Evolutionary conservation across 2,888 invertebrate genomes (phyloP).

Genomic region (Corythucha ciliata): DNA sequence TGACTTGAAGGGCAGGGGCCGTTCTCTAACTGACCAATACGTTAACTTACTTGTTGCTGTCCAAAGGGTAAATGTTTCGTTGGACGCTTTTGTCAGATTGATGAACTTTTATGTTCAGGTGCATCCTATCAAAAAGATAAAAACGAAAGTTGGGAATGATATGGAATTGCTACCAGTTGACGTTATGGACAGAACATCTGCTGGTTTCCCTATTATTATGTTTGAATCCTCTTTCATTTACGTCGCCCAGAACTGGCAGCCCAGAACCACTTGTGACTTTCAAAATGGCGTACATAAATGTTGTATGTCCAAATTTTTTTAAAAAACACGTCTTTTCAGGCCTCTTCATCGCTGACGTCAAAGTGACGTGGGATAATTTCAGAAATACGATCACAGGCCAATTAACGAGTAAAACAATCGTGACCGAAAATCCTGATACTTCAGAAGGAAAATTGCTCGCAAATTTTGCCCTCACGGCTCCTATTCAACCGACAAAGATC

Average conservation of each 20-base stretch:
- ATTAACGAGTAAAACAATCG: conserved; percentile 48
- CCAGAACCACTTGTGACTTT: no score
- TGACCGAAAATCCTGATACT: conserved; percentile 65
- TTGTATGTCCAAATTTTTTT: neutral
- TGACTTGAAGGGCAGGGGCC: conserved; percentile 46
- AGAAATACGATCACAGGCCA: conserved; percentile 45
- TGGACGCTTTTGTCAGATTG: no score
- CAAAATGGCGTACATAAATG: no score
- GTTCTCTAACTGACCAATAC: conserved; percentile 43
- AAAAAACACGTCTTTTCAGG: conserved; percentile 39
- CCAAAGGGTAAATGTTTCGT: conserved; percentile 47
- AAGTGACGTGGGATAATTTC: conserved; percentile 45
- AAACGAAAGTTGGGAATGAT: no score
- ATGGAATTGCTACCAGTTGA: no score
- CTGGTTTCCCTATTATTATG: no score
- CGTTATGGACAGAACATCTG: no score
- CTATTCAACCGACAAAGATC: conserved; percentile 38
- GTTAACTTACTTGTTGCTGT: conserved; percentile 64
- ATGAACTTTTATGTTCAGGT: no score
- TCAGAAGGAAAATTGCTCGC: conserved; percentile 51
- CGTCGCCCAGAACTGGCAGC: no score
- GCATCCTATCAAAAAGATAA: no score
- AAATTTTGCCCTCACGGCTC: conserved; percentile 44
- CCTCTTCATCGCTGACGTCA: conserved; percentile 61
- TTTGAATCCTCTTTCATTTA: no score